Evolutionary conservation across 2,797 vertebrate genomes (phyloP), one percentile per base, ranked within the genome.

Genomic region (Ctenopoma kingsleyae): DNA sequence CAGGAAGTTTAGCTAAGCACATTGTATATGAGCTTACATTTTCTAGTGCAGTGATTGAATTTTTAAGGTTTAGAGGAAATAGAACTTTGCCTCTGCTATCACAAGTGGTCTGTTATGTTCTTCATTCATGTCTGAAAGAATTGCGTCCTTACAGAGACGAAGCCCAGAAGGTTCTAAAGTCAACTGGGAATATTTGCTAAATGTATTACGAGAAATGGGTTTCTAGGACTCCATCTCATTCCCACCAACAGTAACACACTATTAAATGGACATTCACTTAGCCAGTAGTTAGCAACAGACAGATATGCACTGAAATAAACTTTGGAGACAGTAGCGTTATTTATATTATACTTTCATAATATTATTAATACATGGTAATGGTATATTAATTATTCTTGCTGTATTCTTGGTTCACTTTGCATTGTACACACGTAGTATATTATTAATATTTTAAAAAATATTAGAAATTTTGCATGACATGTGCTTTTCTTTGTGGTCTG

Each of bases 151-250:
- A 49, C 59, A 74, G 63, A 74, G 15, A 41, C 38, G 17, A n/a
- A 38, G 49, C 67, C 36, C 61, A 43, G 66, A 47, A 71, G 66
- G 69, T 66, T 76, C 11, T 46, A 19, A 78, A 74, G 38, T 78
- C 86, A 81, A 12, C 63, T 63, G 85, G 84, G 86, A 85, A 82
- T 74, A 76, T 80, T 76, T 76, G 51, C 84, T 87, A 87, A 84
- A 85, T 89, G 74, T 83, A 78, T 87, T 73, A 82, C 7, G 5
- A 87, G 70, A 91, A 90, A 71, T 89, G 5, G 89, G 87, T 90
- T 91, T 91, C 85, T 87, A 71, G 89, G 83, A 73, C 87, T 87
- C 78, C 35, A 11, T 78, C 59, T 82, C 58, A 77, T 81, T 80
- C 41, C 67, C 63, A 41, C 54, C 59, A 71, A 80, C 68, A 67